Base-by-base conservation (phyloP, 2,888 invertebrate genomes). In the Geophilus truncorum region DNA sequence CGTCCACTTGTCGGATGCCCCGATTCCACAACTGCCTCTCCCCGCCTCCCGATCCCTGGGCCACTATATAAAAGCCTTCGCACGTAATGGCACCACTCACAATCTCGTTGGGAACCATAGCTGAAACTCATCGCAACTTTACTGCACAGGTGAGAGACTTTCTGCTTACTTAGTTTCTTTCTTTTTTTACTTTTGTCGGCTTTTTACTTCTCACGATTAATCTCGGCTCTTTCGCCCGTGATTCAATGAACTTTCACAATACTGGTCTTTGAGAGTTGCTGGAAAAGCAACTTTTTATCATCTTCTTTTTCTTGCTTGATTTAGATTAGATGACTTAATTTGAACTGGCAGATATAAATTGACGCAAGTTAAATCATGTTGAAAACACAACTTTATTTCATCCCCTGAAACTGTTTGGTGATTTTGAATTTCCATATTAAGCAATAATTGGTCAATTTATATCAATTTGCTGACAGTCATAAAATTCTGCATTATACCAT, bases 1-100 rank as follows among this genome's bases (percentile, higher is more conserved):
- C 45, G 78, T 78, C 40, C 78, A 78, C 34, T 77, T 40, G 78
- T 28, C 78, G 45, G 78, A 78, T 78, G 78, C 40, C 78, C 78
- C 78, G 78, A 78, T 78, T 78, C 78, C 78, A 77, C 45, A 34
- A 77, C 36, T 1, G 40, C 18, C 23, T 78, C 15, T 78, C 78
- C 78, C 78, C 78, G 78, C 78, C 78, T 40, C 15, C 78, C 78
- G 78, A 28, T 36, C 78, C 45, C 18, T 10, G 12, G n/a, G 21
- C 25, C 25, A 32, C 25, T 28, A 40, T 78, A 45, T 77, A 77
- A 77, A 77, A 77, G 15, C 32, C 77, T 77, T n/a, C 18, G 23
- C 34, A 77, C 77, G 77, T 34, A 32, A 34, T 34, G 34, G 36
- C 34, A 30, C 10, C 77, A 77, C 32, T 77, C 77, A 77, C 77